These are phyloP conservation scores for Vanessa cardui DNA, from an alignment of 2,888 invertebrate species.

Conservation along the genomic window DNA sequence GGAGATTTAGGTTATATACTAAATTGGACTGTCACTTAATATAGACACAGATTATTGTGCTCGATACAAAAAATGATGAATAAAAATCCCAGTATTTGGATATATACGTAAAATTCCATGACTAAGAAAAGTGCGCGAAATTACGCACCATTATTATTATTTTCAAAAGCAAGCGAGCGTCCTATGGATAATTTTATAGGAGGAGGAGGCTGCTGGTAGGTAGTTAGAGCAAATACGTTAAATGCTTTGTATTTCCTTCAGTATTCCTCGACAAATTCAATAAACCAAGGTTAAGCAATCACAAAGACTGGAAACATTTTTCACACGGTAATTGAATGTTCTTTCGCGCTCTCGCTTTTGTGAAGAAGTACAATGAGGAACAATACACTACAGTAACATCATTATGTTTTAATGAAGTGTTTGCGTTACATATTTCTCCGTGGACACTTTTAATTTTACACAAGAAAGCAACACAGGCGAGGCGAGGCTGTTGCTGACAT, in stretches of 20 bases:
- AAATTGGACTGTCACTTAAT: too few relatives aligned
- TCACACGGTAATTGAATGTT: neutral
- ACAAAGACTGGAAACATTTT: neutral
- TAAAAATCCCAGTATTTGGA: too few relatives aligned
- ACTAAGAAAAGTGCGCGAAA: too few relatives aligned
- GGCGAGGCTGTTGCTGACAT: constrained; percentile 19
- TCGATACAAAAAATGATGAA: too few relatives aligned
- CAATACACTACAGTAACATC: constrained; percentile 17
- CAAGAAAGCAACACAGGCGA: constrained; percentile 9
- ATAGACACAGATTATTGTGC: too few relatives aligned
- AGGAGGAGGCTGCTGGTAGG: neutral
- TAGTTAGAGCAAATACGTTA: constrained; percentile 3
- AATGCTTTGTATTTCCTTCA: constrained; percentile 5
- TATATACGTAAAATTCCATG: too few relatives aligned
- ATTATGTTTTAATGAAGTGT: constrained; percentile 25
- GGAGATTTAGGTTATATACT: neutral
- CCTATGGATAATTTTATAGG: neutral
- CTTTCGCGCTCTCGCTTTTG: constrained; percentile 1
- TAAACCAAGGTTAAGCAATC: neutral
- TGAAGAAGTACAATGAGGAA: constrained; percentile 4
- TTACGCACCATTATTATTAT: too few relatives aligned
- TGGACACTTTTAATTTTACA: constrained; percentile 26
- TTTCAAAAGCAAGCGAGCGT: too few relatives aligned
- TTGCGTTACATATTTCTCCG: constrained; percentile 22
- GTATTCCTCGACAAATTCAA: constrained; percentile 4